Evolutionary conservation across 2,113 vertebrate genomes (phyloP).

Genomic region (Clarias batrachus): DNA sequence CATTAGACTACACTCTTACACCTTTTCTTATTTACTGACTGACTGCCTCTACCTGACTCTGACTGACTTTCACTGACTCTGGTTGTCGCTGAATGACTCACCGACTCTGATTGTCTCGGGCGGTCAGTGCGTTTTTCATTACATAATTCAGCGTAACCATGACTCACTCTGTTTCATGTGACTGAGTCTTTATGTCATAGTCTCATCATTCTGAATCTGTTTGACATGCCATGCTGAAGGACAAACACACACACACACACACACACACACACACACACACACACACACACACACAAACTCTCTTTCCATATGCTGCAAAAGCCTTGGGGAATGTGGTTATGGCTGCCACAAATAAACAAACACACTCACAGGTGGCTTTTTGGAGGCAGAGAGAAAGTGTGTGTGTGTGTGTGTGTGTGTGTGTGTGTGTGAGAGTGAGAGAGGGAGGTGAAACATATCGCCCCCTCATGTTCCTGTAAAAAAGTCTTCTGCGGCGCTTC

Average conservation of each 20-base stretch:
- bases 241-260: not conserved
- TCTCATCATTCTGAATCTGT: not conserved
- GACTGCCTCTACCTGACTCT: too few species aligned
- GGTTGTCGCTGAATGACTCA: too few species aligned
- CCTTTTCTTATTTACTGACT: too few species aligned
- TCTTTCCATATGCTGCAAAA: too few species aligned
- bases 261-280: slow-evolving; percentile 10
- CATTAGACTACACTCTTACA: too few species aligned
- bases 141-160: not conserved
- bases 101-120: not conserved
- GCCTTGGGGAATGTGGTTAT: too few species aligned
- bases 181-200: not conserved
- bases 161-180: not conserved
- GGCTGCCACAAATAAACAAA: not conserved
- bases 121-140: not conserved
- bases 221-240: not conserved
- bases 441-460: slow-evolving; percentile 24
- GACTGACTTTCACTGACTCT: too few species aligned
- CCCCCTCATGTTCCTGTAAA: slow-evolving; percentile 42
- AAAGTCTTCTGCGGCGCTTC: not conserved
- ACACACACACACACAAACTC: not conserved
- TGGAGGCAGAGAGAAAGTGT: not conserved
- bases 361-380: too few species aligned
- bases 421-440: not conserved
- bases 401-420: not conserved